These are phyloP conservation scores for Zophobas atratus DNA, from an alignment of 1,140 invertebrate genomes.

Conservation along the genomic window DNA sequence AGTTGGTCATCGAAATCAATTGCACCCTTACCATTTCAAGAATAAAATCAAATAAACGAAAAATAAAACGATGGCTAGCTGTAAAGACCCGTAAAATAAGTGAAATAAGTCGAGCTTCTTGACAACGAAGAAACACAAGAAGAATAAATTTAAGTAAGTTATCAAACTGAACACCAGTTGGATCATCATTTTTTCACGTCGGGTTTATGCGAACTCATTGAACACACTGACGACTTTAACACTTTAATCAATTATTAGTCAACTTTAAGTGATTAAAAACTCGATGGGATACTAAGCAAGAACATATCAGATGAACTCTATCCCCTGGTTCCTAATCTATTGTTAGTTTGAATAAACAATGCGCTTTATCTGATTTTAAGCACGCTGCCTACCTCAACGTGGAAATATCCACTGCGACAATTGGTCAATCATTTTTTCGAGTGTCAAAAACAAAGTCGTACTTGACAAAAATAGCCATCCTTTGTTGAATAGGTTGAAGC, in stretches of 20 bases:
- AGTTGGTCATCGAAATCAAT: conserved; percentile 12
- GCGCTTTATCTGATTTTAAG: conserved; percentile 22
- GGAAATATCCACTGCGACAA: not conserved
- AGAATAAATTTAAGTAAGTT: conserved; percentile 43
- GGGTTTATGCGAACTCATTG: conserved; percentile 12
- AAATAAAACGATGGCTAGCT: conserved; percentile 60
- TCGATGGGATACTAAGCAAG: conserved; percentile 21
- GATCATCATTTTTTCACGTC: conserved; percentile 21
- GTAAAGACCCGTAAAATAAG: conserved; percentile 60
- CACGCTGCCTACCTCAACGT: conserved; percentile 17
- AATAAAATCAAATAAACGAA: conserved; percentile 62
- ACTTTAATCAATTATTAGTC: conserved; percentile 31
- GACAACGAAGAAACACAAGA: conserved; percentile 48
- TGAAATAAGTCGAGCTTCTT: conserved; percentile 49
- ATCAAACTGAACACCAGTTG: conserved; percentile 45
- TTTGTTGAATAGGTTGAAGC: conserved; percentile 24
- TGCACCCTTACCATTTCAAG: conserved; percentile 58
- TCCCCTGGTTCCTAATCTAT: not conserved
- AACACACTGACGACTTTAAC: conserved; percentile 37
- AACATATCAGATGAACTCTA: conserved; percentile 22
- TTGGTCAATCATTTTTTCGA: not conserved
- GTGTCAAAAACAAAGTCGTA: not conserved
- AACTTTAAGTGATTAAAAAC: conserved; percentile 23
- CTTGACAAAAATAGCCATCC: not conserved
- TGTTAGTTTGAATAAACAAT: not conserved